phyloP scores from a whole-genome alignment of 2,113 vertebrate species.

The Syrrhaptes paradoxus region DNA sequence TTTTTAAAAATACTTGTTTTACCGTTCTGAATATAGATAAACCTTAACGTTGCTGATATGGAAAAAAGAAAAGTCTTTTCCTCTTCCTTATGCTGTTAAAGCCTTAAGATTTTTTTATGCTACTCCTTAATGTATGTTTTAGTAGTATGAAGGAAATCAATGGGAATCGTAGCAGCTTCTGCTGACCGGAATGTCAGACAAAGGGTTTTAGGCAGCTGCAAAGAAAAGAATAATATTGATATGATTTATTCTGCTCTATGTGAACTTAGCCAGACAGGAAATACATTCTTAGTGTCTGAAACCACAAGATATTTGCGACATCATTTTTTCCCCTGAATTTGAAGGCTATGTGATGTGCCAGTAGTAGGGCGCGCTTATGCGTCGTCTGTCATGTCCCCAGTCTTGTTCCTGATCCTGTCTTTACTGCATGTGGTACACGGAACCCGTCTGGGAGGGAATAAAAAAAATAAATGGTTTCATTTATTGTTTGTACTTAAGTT shows the following conservation, averaged over 20 bases:
- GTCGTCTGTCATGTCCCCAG: accelerated
- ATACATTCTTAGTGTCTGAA: not conserved
- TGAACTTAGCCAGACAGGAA: not conserved
- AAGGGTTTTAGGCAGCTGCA: not conserved
- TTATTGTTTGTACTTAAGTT: not conserved
- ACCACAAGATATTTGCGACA: not conserved
- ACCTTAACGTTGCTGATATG: not conserved
- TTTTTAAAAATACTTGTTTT: not conserved
- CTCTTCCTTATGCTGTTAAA: not conserved
- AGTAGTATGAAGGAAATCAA: not conserved
- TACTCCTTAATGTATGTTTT: not conserved
- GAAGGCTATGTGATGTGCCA: not conserved
- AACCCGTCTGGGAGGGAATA: not conserved
- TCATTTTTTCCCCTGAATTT: not conserved
- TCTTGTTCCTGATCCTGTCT: not conserved
- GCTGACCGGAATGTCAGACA: not conserved
- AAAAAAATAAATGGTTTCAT: not conserved
- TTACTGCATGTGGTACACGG: not conserved
- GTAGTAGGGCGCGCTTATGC: not conserved
- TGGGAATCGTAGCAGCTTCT: not conserved
- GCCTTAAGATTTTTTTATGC: not conserved
- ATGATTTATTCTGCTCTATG: not conserved
- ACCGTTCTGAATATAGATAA: not conserved
- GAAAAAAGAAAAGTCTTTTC: not conserved
- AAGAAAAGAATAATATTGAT: not conserved